A percentile compares a stretch with the other conserved stretches of the same genome.
phyloP scores from a whole-genome alignment of 2,888 invertebrate species.

The Abrostola tripartita region DNA sequence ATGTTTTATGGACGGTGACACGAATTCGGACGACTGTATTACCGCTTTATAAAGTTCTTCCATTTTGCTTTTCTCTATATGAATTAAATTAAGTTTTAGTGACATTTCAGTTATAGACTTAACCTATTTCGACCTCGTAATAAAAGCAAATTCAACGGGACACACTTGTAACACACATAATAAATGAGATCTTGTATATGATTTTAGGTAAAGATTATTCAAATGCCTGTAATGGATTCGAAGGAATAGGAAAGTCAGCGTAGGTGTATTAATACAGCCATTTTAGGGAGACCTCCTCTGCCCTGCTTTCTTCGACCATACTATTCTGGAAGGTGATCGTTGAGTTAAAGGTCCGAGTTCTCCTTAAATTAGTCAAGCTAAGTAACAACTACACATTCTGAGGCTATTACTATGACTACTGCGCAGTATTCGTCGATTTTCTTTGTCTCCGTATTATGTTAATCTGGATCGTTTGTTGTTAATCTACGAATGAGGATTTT shows the following conservation, averaged over 20 bases:
- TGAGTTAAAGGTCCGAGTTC: conserved; percentile 47
- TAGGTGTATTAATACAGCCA: conserved; percentile 52
- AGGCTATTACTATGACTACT: conserved; percentile 60
- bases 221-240: conserved; percentile 39
- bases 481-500: neutral
- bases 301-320: conserved; percentile 27
- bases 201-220: conserved; percentile 36
- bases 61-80: conserved; percentile 34
- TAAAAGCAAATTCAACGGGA: conserved; percentile 4
- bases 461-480: conserved; percentile 48
- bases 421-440: conserved; percentile 62
- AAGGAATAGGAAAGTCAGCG: conserved; percentile 43
- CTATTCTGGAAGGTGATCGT: conserved; percentile 8
- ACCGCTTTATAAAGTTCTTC: conserved; percentile 40
- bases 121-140: conserved; percentile 7
- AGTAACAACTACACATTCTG: conserved; percentile 51
- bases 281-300: conserved; percentile 30
- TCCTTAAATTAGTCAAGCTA: conserved; percentile 51
- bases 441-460: conserved; percentile 65
- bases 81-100: conserved; percentile 7
- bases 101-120: neutral
- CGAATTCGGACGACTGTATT: conserved; percentile 52
- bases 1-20: conserved; percentile 63
- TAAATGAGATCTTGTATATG: conserved; percentile 31
- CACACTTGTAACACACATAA: conserved; percentile 17